Evolutionary conservation across 2,113 vertebrate species (phyloP).

Genomic region (Oenanthe melanoleuca): DNA sequence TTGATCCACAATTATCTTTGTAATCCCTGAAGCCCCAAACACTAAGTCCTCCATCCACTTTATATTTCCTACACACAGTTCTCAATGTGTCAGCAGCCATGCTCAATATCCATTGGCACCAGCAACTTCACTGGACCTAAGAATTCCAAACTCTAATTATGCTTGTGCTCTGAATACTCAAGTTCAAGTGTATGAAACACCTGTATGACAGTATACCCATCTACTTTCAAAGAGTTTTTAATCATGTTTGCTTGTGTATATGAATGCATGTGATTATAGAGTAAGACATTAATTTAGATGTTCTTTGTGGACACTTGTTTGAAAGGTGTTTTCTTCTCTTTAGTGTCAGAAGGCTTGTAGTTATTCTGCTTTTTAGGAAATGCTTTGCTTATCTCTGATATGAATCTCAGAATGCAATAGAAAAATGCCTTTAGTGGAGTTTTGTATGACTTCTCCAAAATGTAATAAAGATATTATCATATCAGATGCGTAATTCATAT

Average conservation of each 20-base stretch:
- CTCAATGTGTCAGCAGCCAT: conserved; percentile 63
- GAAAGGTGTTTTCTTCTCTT: neutral
- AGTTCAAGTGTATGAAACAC: neutral
- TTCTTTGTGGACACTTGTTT: neutral
- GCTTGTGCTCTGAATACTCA: neutral
- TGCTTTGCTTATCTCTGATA: neutral
- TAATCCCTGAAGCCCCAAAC: conserved; percentile 74
- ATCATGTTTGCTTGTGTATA: neutral
- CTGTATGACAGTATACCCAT: neutral
- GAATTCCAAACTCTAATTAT: conserved; percentile 40
- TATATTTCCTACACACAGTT: conserved; percentile 71
- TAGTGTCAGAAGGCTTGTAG: neutral
- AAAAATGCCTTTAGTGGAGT: neutral
- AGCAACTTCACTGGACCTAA: conserved; percentile 38
- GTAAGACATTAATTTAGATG: neutral
- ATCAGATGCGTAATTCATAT: conserved; percentile 44
- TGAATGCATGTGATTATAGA: neutral
- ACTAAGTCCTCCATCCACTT: conserved; percentile 72
- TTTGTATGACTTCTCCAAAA: neutral
- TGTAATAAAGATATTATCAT: conserved; percentile 14
- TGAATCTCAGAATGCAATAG: neutral
- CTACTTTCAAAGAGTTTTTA: neutral
- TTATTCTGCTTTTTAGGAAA: conserved; percentile 19
- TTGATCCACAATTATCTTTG: conserved; percentile 82
- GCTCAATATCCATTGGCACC: conserved; percentile 44